These are phyloP conservation scores for Grammomys surdaster DNA, from an alignment of 2,113 vertebrate genomes.

Conservation along the genomic window DNA sequence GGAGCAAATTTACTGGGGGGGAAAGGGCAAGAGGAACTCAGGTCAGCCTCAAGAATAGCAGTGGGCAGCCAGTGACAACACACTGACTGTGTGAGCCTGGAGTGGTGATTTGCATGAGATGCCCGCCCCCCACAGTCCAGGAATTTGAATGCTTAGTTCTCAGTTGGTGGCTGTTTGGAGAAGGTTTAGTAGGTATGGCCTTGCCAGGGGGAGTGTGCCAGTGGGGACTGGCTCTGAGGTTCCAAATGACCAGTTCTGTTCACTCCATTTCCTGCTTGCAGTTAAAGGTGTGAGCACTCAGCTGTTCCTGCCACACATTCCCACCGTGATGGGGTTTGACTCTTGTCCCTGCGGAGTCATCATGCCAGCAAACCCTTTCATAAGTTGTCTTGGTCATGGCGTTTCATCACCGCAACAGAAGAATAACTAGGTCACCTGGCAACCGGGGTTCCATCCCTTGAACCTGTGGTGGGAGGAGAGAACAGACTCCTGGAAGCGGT, in stretches of 20 bases:
- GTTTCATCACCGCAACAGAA: neutral
- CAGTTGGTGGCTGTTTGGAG: neutral
- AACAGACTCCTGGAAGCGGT: neutral
- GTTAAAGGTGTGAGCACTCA: neutral
- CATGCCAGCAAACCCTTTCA: neutral
- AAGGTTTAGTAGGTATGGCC: neutral
- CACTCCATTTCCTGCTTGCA: neutral
- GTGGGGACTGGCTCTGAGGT: neutral
- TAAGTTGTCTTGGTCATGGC: neutral
- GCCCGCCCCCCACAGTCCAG: neutral
- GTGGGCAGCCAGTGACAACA: neutral
- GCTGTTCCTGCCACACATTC: neutral
- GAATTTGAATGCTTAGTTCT: neutral
- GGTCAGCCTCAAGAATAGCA: neutral
- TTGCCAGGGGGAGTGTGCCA: neutral
- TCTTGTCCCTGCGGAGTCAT: neutral
- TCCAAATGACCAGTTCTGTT: too few species aligned
- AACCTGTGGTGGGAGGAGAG: neutral
- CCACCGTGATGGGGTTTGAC: neutral
- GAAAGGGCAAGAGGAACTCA: accelerated
- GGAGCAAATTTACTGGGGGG: neutral
- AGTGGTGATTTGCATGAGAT: neutral
- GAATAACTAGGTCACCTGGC: neutral
- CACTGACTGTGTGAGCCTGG: neutral
- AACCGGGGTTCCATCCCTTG: neutral